These are phyloP conservation scores for Pomacea canaliculata DNA, from an alignment of 2,888 invertebrate species.

Conservation along the genomic window DNA sequence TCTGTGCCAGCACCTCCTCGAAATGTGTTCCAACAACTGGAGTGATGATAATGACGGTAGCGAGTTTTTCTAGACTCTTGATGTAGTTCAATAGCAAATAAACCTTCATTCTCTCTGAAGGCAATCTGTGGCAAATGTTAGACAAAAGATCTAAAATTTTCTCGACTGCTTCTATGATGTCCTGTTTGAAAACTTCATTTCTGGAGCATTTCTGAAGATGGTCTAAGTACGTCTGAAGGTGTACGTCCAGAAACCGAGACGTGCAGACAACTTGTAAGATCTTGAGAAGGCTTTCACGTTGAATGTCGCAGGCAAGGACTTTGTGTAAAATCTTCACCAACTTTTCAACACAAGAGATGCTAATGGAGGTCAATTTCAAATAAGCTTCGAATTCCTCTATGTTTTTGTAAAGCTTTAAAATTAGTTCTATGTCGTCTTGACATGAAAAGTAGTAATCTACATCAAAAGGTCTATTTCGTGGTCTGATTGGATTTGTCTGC, in stretches of 20 bases:
- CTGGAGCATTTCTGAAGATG: background rate
- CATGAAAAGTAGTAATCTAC: background rate
- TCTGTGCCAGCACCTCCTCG: background rate
- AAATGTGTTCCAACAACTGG: background rate
- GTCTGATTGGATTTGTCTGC: background rate
- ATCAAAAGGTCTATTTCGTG: background rate
- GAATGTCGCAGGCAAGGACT: conserved; percentile 12
- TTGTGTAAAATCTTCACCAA: background rate
- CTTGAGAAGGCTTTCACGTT: conserved; percentile 25
- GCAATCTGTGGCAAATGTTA: conserved; percentile 17
- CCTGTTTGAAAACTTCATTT: background rate
- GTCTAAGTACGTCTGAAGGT: conserved; percentile 7
- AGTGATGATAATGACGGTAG: background rate
- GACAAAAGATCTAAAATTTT: background rate
- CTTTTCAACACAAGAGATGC: background rate
- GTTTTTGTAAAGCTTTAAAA: background rate
- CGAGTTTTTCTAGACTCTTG: background rate
- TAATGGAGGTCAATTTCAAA: background rate
- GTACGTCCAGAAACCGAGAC: conserved; percentile 24
- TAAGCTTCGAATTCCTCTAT: background rate
- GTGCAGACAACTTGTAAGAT: conserved; percentile 25
- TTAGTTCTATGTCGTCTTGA: background rate
- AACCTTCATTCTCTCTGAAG: background rate
- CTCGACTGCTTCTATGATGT: background rate
- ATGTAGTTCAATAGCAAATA: background rate